Conservation (phyloP, 2,797 vertebrate species). For the Labroides dimidiatus region DNA sequence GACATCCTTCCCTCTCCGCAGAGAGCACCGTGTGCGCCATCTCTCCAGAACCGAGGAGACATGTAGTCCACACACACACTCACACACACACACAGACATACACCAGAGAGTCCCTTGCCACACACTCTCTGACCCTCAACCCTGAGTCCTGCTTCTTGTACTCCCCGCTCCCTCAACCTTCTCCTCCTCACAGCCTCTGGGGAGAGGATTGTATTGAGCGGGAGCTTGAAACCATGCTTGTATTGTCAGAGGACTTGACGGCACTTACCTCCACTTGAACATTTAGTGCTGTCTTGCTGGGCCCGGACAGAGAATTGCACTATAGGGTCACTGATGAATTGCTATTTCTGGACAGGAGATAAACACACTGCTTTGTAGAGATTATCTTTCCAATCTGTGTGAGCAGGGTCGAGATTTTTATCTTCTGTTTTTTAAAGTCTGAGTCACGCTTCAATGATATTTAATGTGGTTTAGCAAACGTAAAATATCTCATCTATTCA, state of each 20-base stretch:
- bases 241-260: slow-evolving; percentile 91
- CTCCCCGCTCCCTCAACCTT: slow-evolving; percentile 61
- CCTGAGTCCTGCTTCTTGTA: slow-evolving; percentile 52
- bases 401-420: slow-evolving; percentile 71
- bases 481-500: neutral
- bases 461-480: neutral
- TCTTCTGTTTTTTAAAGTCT: neutral
- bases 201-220: slow-evolving; percentile 83
- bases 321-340: slow-evolving; percentile 88
- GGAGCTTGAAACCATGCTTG: slow-evolving; percentile 87
- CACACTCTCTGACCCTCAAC: slow-evolving; percentile 62
- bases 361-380: slow-evolving; percentile 86
- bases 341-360: slow-evolving; percentile 84
- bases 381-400: slow-evolving; percentile 72
- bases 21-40: slow-evolving; percentile 69
- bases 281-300: slow-evolving; percentile 90
- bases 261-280: slow-evolving; percentile 91
- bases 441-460: neutral
- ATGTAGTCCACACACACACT: slow-evolving; percentile 21
- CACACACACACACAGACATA: slow-evolving; percentile 20
- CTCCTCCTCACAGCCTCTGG: slow-evolving; percentile 81
- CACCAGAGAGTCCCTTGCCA: slow-evolving; percentile 31
- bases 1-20: slow-evolving; percentile 76
- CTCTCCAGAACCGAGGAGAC: slow-evolving; percentile 45
- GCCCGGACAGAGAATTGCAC: slow-evolving; percentile 91